phyloP scores from a whole-genome alignment of 1,140 invertebrate species.

The Rhynchophorus ferrugineus region DNA sequence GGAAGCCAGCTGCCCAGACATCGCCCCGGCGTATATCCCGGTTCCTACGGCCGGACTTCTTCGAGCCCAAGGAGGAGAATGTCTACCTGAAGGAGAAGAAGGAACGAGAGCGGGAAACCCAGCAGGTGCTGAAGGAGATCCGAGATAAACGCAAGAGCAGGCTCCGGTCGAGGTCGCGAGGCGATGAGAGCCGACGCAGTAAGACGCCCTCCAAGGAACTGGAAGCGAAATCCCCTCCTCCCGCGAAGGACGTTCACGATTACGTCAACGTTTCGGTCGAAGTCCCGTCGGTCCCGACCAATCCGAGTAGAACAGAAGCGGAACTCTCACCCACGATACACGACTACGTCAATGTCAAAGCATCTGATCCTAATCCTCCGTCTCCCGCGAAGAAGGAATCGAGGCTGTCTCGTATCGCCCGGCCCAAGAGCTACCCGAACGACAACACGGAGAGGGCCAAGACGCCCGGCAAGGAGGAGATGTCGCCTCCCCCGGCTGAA shows the following conservation, averaged over 20 bases:
- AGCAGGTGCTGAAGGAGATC: slow-evolving; percentile 56
- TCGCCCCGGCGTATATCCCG: slow-evolving; percentile 52
- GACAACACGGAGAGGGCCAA: slow-evolving; percentile 30
- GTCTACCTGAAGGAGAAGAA: slow-evolving; percentile 62
- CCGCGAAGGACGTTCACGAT: slow-evolving; percentile 18
- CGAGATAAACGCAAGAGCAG: slow-evolving; percentile 49
- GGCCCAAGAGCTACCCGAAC: slow-evolving; percentile 49
- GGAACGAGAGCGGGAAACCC: slow-evolving; percentile 54
- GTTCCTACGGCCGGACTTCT: slow-evolving; percentile 70
- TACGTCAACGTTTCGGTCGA: slow-evolving; percentile 26
- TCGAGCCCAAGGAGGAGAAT: slow-evolving; percentile 63
- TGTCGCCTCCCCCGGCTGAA: neutral
- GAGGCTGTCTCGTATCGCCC: slow-evolving; percentile 48
- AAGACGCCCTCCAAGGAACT: neutral
- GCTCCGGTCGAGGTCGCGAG: slow-evolving; percentile 29
- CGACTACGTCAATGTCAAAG: slow-evolving; percentile 31
- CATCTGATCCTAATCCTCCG: slow-evolving; percentile 19
- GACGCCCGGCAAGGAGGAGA: neutral
- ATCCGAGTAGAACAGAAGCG: neutral
- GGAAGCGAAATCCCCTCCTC: neutral
- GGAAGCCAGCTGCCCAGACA: slow-evolving; percentile 27
- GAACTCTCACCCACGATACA: slow-evolving; percentile 11
- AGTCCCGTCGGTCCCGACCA: neutral
- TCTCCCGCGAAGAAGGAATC: slow-evolving; percentile 35
- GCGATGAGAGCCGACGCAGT: slow-evolving; percentile 4